Conservation (phyloP, 2,113 vertebrate genomes). For the Microtus pennsylvanicus region DNA sequence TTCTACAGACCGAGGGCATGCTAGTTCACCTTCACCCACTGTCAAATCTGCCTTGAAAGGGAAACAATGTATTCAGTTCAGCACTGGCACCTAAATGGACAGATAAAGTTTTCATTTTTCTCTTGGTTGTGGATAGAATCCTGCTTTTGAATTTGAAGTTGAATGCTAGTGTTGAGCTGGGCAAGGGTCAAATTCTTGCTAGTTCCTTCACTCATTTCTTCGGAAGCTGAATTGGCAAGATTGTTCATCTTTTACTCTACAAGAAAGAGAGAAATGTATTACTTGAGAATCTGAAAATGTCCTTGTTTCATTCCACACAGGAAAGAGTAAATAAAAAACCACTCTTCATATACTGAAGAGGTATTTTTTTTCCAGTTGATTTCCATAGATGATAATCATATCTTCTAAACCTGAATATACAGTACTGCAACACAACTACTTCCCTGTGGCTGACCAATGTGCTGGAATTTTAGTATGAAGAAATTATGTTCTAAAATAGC, state of each 20-base stretch:
- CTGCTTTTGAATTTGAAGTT: neutral
- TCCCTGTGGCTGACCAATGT: neutral
- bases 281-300: neutral
- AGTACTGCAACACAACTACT: neutral
- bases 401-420: neutral
- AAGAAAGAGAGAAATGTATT: neutral
- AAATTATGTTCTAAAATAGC: neutral
- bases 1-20: neutral
- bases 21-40: neutral
- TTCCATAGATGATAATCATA: neutral
- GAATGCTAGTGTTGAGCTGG: too few species aligned
- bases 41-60: neutral
- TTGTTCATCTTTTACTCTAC: neutral
- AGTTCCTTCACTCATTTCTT: neutral
- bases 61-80: neutral
- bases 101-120: neutral
- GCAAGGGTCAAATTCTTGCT: neutral
- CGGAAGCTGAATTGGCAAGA: neutral
- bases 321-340: neutral
- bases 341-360: neutral
- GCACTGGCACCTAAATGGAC: rapidly evolving
- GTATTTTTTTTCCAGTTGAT: neutral
- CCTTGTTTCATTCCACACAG: neutral
- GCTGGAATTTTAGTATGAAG: neutral
- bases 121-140: neutral